Evolutionary conservation across 2,888 invertebrate genomes (phyloP).

Genomic region (Petrolisthes cinctipes): DNA sequence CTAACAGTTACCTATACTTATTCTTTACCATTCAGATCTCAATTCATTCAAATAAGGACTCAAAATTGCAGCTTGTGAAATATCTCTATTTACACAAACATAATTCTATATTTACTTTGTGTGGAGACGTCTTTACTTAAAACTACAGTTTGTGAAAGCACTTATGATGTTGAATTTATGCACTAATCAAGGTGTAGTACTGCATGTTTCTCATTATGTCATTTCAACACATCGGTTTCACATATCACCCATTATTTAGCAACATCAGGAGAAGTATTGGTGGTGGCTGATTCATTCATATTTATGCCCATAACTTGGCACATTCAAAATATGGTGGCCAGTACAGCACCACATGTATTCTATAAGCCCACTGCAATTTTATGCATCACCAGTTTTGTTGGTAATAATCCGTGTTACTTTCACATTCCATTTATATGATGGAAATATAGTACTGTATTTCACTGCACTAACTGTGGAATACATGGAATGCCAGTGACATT

Average conservation of each 20-base stretch:
- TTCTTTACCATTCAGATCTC: constrained; percentile 42
- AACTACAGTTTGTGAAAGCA: constrained; percentile 60
- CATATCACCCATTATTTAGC: not conserved
- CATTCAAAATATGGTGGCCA: not conserved
- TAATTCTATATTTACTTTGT: constrained; percentile 59
- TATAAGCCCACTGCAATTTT: no score
- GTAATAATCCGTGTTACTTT: no score
- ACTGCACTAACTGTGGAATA: not conserved
- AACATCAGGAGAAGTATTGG: not conserved
- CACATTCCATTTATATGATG: no score
- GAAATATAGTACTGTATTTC: not conserved
- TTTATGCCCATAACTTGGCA: not conserved
- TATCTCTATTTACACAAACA: constrained; percentile 51
- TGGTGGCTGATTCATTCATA: no score
- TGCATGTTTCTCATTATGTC: no score
- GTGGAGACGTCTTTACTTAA: constrained; percentile 59
- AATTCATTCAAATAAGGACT: constrained; percentile 18
- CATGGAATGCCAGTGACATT: not conserved
- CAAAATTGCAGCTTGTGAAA: constrained; percentile 29
- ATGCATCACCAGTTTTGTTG: no score
- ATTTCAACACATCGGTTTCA: not conserved
- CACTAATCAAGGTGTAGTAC: constrained; percentile 43
- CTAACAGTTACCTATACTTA: constrained; percentile 22
- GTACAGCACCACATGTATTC: no score
- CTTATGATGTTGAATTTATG: constrained; percentile 60